Base-by-base conservation (phyloP, 92 coral and sea anemone species). In the Epizoanthus scotinus region DNA sequence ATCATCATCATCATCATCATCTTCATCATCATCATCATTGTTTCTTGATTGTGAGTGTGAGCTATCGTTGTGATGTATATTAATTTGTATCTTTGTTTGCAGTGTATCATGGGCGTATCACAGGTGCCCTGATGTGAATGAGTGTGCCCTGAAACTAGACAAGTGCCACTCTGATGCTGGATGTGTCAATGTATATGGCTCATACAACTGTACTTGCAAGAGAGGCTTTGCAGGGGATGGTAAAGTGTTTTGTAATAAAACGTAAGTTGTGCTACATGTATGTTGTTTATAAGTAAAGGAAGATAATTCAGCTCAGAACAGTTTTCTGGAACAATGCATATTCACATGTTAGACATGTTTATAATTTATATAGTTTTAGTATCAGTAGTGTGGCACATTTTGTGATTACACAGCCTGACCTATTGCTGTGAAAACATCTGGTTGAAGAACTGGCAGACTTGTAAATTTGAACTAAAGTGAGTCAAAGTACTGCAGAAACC, bases 171-270 rank as follows among this genome's bases (percentile, higher is more conserved):
- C 90, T 34, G 87, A 96, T 53, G 96, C 99, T 1, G 77, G 86
- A 0, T 96, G 99, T 67, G 54, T 83, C 34, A 91, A 96, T 40
- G 53, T 77, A 24, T 87, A 88, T 47, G 97, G 83, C 15, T 90
- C 97, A 0, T 93, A 87, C 71, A 79, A 72, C 68, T 96, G 99
- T 79, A 75, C 86, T 15, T 96, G 99, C 70, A 91, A 88, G 21
- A 86, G 89, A 62, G 99, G 99, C 1, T 96, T 62, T 73, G 87
- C 90, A 31, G 99, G 99, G 0, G 87, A 96, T 81, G 99, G 99
- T 28, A 71, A 27, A 70, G 18, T 17, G 10, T 80, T 73, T 52
- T 96, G 99, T 63, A 91, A 93, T 78, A 84, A 86, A 82, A 93
- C 98, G 99, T 96, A 88, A 85, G 99, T 91, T 34, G 52, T 44